A percentile compares a stretch with the other conserved stretches of the same genome.
These are phyloP conservation scores for Ridgeia piscesae DNA, from an alignment of 1,140 invertebrate species.

Conservation along the genomic window DNA sequence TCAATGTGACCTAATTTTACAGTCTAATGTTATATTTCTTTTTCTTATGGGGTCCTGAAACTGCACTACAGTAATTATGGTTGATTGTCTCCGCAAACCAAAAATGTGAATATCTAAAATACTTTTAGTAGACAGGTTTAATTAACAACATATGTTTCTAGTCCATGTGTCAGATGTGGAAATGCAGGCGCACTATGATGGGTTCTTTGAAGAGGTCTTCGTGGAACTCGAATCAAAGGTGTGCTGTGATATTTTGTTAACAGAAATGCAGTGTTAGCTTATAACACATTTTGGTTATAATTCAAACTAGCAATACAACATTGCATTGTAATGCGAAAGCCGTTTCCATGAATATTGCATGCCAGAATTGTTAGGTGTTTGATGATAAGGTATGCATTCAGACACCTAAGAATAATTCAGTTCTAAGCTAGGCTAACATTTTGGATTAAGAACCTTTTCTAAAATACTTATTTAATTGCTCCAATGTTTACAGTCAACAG, in stretches of 20 bases:
- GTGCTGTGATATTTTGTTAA: constrained; percentile 29
- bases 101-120: background rate
- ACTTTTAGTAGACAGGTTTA: background rate
- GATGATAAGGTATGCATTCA: background rate
- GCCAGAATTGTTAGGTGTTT: background rate
- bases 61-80: background rate
- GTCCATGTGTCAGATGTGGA: constrained; percentile 92
- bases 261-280: background rate
- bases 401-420: no score
- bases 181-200: constrained; percentile 98
- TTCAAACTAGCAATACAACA: background rate
- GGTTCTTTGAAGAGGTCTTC: constrained; percentile 99
- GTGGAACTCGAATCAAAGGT: constrained; percentile 95
- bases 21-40: no score
- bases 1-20: no score
- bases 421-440: no score
- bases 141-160: constrained; percentile 27
- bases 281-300: background rate
- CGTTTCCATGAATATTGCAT: background rate
- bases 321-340: background rate
- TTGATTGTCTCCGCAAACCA: no score
- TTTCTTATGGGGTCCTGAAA: background rate
- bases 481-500: no score
- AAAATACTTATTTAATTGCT: no score
- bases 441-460: no score